phyloP scores from a whole-genome alignment of 2,888 invertebrate genomes.

The Pycnomerus fuliginosus region DNA sequence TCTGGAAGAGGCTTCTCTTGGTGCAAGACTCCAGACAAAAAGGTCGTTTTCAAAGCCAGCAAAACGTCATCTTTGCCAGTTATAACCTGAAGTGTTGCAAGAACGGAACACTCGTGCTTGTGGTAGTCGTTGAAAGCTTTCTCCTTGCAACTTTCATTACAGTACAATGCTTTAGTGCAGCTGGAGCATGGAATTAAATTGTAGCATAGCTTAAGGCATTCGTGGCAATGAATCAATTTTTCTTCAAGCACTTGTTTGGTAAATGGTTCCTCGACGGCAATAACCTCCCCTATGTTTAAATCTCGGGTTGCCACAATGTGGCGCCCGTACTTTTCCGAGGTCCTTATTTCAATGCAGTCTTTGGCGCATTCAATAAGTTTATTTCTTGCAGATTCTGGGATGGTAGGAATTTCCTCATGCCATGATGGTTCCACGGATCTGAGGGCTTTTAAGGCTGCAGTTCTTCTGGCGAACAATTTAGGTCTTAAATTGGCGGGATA shows the following conservation, averaged over 20 bases:
- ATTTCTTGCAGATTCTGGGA: slow-evolving; percentile 26
- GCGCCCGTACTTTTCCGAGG: slow-evolving; percentile 63
- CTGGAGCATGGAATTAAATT: slow-evolving; percentile 64
- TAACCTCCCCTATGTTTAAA: slow-evolving; percentile 71
- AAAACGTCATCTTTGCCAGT: slow-evolving; percentile 62
- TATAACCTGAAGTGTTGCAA: slow-evolving; percentile 61
- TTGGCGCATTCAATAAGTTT: slow-evolving; percentile 58
- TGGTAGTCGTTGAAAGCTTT: slow-evolving; percentile 71
- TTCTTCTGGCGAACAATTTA: slow-evolving; percentile 54
- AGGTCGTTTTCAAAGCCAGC: slow-evolving; percentile 65
- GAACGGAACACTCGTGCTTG: slow-evolving; percentile 71
- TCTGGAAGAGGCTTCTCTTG: no score
- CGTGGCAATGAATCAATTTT: slow-evolving; percentile 64
- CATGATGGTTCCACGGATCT: slow-evolving; percentile 20
- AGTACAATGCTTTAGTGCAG: slow-evolving; percentile 68
- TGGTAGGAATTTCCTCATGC: slow-evolving; percentile 26
- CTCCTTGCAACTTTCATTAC: slow-evolving; percentile 63
- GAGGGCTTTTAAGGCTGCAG: no score
- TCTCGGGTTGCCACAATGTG: slow-evolving; percentile 68
- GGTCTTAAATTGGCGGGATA: slow-evolving; percentile 63
- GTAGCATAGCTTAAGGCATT: slow-evolving; percentile 63
- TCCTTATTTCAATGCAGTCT: slow-evolving; percentile 61
- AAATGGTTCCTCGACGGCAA: slow-evolving; percentile 77
- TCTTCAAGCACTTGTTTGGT: slow-evolving; percentile 59
- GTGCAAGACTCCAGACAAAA: no score